phyloP scores from a whole-genome alignment of 2,888 invertebrate genomes.

The Scaptomyza tumidula region DNA sequence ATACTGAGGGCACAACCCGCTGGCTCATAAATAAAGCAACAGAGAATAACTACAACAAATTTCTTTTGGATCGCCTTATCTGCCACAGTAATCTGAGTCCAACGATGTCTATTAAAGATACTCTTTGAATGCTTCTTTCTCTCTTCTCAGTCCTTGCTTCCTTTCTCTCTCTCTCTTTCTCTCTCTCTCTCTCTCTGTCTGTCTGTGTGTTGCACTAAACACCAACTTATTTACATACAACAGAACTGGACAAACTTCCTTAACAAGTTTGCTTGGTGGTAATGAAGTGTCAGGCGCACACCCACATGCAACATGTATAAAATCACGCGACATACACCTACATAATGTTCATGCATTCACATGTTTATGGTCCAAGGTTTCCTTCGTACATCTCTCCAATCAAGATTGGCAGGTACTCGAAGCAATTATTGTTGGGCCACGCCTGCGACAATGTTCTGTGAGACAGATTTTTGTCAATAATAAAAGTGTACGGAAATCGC shows the following conservation, averaged over 20 bases:
- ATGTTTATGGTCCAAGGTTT: conserved; percentile 9
- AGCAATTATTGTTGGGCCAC: conserved; percentile 54
- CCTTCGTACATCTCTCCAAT: conserved; percentile 26
- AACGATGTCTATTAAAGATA: conserved; percentile 59
- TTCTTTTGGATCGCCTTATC: conserved; percentile 54
- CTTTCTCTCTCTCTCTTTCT: background rate
- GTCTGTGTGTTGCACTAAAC: conserved; percentile 6
- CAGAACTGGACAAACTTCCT: conserved; percentile 44
- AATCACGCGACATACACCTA: conserved; percentile 14
- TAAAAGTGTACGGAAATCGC: conserved; percentile 48
- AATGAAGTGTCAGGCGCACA: conserved; percentile 65
- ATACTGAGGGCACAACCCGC: conserved; percentile 24
- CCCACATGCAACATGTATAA: conserved; percentile 16
- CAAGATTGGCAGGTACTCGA: conserved; percentile 46
- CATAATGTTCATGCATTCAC: background rate
- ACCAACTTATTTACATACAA: conserved; percentile 33
- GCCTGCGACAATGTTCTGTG: conserved; percentile 31
- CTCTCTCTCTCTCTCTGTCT: background rate
- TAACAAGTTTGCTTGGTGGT: conserved; percentile 41
- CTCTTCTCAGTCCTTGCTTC: too few species aligned
- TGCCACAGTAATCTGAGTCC: conserved; percentile 69
- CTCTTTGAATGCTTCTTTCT: background rate
- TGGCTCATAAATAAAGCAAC: conserved; percentile 61
- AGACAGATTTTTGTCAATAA: conserved; percentile 50
- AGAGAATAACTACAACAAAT: conserved; percentile 64